Conservation (phyloP, 1,140 invertebrate genomes). For the Aphelinus atriplicis region DNA sequence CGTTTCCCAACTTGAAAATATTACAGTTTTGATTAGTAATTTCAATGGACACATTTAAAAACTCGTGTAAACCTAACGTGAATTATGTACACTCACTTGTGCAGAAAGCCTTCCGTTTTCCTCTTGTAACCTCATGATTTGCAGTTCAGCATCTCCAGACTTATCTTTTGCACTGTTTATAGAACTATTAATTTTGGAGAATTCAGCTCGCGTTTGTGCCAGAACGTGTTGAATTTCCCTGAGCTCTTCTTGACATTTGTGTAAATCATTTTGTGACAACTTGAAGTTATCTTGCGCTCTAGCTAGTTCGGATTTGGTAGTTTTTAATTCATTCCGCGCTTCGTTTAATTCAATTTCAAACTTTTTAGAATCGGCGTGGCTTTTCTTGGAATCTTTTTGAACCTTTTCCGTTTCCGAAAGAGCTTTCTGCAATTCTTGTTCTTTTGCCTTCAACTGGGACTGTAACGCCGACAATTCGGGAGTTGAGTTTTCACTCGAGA, state of each 20-base stretch:
- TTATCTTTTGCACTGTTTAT: conserved; percentile 48
- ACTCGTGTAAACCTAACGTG: conserved; percentile 13
- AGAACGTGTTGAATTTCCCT: conserved; percentile 51
- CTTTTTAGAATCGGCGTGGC: conserved; percentile 51
- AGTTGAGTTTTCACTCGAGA: conserved; percentile 50
- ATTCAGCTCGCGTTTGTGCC: conserved; percentile 48
- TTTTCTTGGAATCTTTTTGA: conserved; percentile 18
- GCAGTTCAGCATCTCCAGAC: conserved; percentile 45
- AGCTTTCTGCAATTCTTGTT: conserved; percentile 50
- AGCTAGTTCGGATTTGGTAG: conserved; percentile 45
- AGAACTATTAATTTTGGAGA: conserved; percentile 42
- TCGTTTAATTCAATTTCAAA: conserved; percentile 44
- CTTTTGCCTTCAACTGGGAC: conserved; percentile 44
- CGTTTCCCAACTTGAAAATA: conserved; percentile 41
- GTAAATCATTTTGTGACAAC: conserved; percentile 51
- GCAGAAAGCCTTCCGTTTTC: conserved; percentile 66
- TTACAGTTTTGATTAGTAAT: neutral
- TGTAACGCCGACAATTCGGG: conserved; percentile 49
- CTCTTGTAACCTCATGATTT: conserved; percentile 60
- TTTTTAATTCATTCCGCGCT: conserved; percentile 47
- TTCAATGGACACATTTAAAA: conserved; percentile 6
- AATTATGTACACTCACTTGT: conserved; percentile 60
- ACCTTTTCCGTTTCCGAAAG: conserved; percentile 41
- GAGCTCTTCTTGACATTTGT: conserved; percentile 49
- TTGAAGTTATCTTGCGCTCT: conserved; percentile 45